Evolutionary conservation across 2,113 vertebrate species (phyloP), one percentile per base, ranked within the genome.

Genomic region (Petromus typicus): DNA sequence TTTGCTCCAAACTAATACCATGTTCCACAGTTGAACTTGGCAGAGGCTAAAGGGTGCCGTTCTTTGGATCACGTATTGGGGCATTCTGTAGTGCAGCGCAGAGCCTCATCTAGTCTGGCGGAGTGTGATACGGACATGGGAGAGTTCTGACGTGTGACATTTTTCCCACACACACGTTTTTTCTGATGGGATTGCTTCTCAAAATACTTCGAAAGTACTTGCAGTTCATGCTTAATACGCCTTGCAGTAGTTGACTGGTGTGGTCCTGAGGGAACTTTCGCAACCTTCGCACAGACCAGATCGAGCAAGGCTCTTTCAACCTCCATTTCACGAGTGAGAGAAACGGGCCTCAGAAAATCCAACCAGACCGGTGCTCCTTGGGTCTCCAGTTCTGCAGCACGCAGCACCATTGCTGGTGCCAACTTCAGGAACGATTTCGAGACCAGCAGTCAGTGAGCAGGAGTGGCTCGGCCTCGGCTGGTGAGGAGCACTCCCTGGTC

Each of bases 1-100:
- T 97, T 96, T 95, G 57, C 45, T 91, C 86, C 83, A 89, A 86
- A 69, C 61, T 96, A 54, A 13, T 64, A 96, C 90, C 48, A 48
- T 45, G 75, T 95, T 95, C 86, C 92, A 93, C 94, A 3, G 16
- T 85, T 97, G 96, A 92, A 51, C 86, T 92, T 91, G 48, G 59
- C 9, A 61, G 89, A 96, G 83, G 64, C 71, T 88, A 51, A 85
- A 92, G 71, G 43, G 32, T 8, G 79, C 95, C 67, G 80, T 34
- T 86, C 76, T 73, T 73, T 85, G 89, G 94, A 82, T 32, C n/a
- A 51, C 1, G 25, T 13, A n/a, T 11, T 14, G 27, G 93, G 87
- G 63, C 22, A 0, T 32, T 92, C 64, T 79, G 34, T n/a, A 43
- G 64, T 32, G 90, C 45, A 51, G 40, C 0, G 2, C 14, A 27